Evolutionary conservation across 2,113 vertebrate species (phyloP).

Genomic region (Anarrhichthys ocellatus): DNA sequence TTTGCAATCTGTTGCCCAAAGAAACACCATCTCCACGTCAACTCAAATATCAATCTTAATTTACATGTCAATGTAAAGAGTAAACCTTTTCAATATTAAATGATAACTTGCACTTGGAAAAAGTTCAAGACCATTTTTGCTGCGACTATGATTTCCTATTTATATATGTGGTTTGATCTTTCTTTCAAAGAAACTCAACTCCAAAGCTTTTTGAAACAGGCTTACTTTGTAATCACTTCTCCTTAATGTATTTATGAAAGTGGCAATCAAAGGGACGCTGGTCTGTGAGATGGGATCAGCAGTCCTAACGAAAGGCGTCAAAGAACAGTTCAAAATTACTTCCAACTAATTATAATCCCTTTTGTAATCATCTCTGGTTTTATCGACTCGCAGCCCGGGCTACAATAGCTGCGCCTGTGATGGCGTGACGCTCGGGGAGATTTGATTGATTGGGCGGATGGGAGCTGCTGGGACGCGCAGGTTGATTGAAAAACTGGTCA

Average conservation of each 20-base stretch:
- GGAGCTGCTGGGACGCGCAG: constrained; percentile 19
- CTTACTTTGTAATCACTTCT: constrained; percentile 1
- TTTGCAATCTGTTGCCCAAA: constrained; percentile 23
- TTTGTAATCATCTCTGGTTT: constrained; percentile 39
- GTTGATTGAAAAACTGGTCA: constrained; percentile 44
- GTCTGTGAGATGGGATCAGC: constrained; percentile 28
- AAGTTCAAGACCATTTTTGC: neutral
- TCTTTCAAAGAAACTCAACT: constrained; percentile 17
- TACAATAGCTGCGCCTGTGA: neutral
- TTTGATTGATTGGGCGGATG: constrained; percentile 43
- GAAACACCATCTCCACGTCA: constrained; percentile 25
- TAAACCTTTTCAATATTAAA: neutral
- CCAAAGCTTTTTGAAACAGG: neutral
- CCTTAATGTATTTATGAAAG: constrained; percentile 13
- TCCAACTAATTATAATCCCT: constrained; percentile 37
- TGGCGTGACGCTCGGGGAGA: constrained; percentile 8
- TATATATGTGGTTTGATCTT: constrained; percentile 24
- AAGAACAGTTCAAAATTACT: constrained; percentile 14
- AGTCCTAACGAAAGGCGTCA: neutral
- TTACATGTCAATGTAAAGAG: constrained; percentile 29
- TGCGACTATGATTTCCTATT: neutral
- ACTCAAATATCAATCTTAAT: constrained; percentile 22
- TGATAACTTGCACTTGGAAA: neutral
- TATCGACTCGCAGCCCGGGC: constrained; percentile 2
- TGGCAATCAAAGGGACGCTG: constrained; percentile 8